phyloP scores from a whole-genome alignment of 1,140 invertebrate species.

The Scaptomyza pallida region DNA sequence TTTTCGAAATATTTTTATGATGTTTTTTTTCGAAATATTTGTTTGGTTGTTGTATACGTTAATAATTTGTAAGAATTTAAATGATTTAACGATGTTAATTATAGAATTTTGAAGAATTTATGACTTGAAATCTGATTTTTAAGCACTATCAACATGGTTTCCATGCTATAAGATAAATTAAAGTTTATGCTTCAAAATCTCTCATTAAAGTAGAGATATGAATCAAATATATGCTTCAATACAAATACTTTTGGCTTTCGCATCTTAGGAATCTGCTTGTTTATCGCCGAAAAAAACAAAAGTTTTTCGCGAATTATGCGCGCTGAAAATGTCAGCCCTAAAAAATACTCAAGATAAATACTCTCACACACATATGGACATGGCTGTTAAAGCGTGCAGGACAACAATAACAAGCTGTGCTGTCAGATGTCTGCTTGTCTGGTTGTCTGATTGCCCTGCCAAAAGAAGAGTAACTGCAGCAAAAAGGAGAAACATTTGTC shows the following conservation, averaged over 20 bases:
- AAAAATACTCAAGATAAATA: slow-evolving; percentile 38
- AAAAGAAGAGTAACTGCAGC: slow-evolving; percentile 10
- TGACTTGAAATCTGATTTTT: too few relatives aligned
- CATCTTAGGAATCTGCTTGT: neutral
- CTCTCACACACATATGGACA: slow-evolving; percentile 42
- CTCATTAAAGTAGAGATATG: too few relatives aligned
- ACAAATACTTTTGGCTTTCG: neutral
- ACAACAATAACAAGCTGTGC: slow-evolving; percentile 28
- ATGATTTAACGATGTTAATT: slow-evolving; percentile 7
- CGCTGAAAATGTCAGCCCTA: slow-evolving; percentile 31
- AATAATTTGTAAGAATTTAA: slow-evolving; percentile 7
- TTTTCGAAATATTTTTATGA: slow-evolving; percentile 9
- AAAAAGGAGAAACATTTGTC: slow-evolving; percentile 68
- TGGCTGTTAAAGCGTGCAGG: slow-evolving; percentile 20
- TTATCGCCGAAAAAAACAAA: slow-evolving; percentile 29
- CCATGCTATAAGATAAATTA: too few relatives aligned
- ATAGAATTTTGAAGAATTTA: too few relatives aligned
- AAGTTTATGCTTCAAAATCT: too few relatives aligned
- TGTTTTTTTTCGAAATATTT: neutral
- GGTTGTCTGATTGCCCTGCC: slow-evolving; percentile 58
- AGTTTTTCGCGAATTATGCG: slow-evolving; percentile 15
- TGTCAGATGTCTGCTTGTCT: slow-evolving; percentile 27
- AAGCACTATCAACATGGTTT: too few relatives aligned
- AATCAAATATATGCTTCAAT: too few relatives aligned
- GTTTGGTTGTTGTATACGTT: slow-evolving; percentile 29